These are phyloP conservation scores for Notoglanidium macrostoma DNA, from an alignment of 2,797 vertebrate genomes.

Conservation along the genomic window DNA sequence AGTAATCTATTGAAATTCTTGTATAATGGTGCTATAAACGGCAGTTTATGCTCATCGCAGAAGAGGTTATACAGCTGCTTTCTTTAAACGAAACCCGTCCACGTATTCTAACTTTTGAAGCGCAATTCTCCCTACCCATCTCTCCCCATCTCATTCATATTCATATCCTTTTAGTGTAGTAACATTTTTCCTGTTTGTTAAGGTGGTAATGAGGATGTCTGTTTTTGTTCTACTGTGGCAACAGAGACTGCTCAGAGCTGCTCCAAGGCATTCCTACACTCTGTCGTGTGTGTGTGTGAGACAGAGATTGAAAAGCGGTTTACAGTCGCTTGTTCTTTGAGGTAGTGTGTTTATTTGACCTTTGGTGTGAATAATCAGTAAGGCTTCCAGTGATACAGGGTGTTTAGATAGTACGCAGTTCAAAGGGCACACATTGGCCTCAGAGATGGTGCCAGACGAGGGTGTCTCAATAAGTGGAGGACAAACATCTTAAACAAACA, in stretches of 20 bases:
- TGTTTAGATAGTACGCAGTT: slow-evolving; percentile 47
- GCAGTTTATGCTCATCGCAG: background rate
- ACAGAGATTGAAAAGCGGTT: background rate
- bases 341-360: slow-evolving; percentile 52
- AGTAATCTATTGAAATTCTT: slow-evolving; percentile 18
- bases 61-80: background rate
- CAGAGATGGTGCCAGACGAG: slow-evolving; percentile 36
- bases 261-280: slow-evolving; percentile 48
- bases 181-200: background rate
- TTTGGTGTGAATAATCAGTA: slow-evolving; percentile 50
- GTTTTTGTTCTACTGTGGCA: slow-evolving; percentile 25
- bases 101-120: background rate
- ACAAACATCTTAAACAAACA: slow-evolving; percentile 38
- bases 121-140: too few relatives aligned
- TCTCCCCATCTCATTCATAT: background rate
- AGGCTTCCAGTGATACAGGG: slow-evolving; percentile 26
- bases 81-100: background rate
- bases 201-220: background rate
- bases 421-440: slow-evolving; percentile 39
- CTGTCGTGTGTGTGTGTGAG: background rate
- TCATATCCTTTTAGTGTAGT: background rate
- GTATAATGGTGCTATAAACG: slow-evolving; percentile 19
- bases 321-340: slow-evolving; percentile 39
- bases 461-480: slow-evolving; percentile 44
- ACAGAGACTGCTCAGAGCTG: slow-evolving; percentile 40